Evolutionary conservation across 2,888 invertebrate genomes (phyloP).

Genomic region (Scrobipalpa atriplicella): DNA sequence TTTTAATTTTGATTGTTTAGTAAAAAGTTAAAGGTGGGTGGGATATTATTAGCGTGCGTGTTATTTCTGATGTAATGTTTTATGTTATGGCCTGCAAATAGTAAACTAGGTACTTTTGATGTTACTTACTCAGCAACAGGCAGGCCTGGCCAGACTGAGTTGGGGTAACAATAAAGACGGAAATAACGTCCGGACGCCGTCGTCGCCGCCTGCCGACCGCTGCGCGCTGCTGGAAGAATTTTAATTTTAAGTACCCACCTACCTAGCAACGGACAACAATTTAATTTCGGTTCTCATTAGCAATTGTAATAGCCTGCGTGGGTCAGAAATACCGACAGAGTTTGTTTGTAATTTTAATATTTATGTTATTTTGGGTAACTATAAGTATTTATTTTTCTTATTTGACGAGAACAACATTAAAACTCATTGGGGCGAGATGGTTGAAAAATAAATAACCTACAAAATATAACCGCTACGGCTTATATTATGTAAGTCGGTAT

Average conservation of each 20-base stretch:
- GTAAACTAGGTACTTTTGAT: not conserved
- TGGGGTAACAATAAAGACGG: constrained; percentile 29
- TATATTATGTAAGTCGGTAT: not conserved
- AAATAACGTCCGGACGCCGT: constrained; percentile 18
- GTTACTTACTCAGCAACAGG: not conserved
- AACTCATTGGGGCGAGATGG: no score
- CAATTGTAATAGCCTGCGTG: constrained; percentile 48
- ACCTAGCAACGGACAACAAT: constrained; percentile 11
- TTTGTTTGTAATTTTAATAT: constrained; percentile 18
- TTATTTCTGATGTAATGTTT: not conserved
- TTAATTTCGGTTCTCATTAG: constrained; percentile 54
- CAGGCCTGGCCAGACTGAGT: not conserved
- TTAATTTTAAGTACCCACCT: constrained; percentile 42
- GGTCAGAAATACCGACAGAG: constrained; percentile 25
- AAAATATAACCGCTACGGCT: not conserved
- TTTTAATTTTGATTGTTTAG: not conserved
- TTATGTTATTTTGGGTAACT: constrained; percentile 1
- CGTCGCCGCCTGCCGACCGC: not conserved
- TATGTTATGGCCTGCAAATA: not conserved
- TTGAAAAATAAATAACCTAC: not conserved
- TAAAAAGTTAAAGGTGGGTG: not conserved
- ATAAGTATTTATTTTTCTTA: constrained; percentile 3
- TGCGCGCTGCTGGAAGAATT: constrained; percentile 38
- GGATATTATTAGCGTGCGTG: not conserved
- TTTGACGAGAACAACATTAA: no score